Evolutionary conservation across 2,113 vertebrate genomes (phyloP).

Genomic region (Opisthocomus hoazin): DNA sequence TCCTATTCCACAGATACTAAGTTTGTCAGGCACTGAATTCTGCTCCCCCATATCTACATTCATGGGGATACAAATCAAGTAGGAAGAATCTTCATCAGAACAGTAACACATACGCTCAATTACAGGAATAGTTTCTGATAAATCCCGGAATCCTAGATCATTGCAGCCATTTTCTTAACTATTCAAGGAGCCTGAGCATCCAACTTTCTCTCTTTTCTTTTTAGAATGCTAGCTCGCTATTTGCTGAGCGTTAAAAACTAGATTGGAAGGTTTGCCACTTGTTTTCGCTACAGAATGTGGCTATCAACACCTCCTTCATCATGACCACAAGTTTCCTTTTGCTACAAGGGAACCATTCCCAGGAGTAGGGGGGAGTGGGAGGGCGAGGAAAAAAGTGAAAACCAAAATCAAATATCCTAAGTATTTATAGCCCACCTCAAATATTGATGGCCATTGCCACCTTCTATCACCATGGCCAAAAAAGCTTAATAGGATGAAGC

Average conservation of each 20-base stretch:
- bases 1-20: background rate
- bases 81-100: background rate
- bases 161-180: background rate
- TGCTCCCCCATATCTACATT: background rate
- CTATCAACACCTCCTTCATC: background rate
- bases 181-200: background rate
- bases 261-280: background rate
- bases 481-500: background rate
- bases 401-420: background rate
- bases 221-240: background rate
- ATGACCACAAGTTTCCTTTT: background rate
- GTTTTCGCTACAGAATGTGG: background rate
- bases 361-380: background rate
- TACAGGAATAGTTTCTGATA: background rate
- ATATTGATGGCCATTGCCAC: background rate
- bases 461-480: background rate
- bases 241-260: background rate
- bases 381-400: background rate
- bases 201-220: background rate
- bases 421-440: background rate
- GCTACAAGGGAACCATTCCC: fast-evolving
- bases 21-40: background rate
- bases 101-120: background rate
- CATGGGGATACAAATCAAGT: background rate
- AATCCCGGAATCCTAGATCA: background rate